A percentile compares a stretch with the other conserved stretches of the same genome.
Evolutionary conservation across 1,140 invertebrate species (phyloP).

Genomic region (Schlechtendalia chinensis): DNA sequence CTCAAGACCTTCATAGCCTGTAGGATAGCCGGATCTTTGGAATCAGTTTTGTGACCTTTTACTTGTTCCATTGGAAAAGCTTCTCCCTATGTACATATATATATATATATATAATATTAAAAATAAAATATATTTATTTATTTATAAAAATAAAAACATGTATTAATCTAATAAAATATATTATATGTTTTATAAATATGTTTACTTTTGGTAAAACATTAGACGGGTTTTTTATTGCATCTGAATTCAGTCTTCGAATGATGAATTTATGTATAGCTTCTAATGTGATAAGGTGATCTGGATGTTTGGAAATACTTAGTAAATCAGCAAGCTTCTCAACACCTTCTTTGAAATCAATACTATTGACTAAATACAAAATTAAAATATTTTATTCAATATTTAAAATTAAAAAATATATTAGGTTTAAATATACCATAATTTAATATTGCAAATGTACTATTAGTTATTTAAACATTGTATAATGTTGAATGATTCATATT

Average conservation of each 20-base stretch:
- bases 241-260: slow-evolving; percentile 65
- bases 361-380: slow-evolving; percentile 67
- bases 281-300: slow-evolving; percentile 75
- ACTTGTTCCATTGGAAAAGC: slow-evolving; percentile 67
- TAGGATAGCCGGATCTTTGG: slow-evolving; percentile 69
- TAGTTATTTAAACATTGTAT: too few relatives aligned
- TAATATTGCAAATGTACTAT: too few relatives aligned
- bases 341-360: slow-evolving; percentile 78
- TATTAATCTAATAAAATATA: not conserved
- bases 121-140: too few relatives aligned
- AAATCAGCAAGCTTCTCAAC: slow-evolving; percentile 74
- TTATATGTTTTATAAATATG: slow-evolving; percentile 51
- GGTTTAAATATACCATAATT: too few relatives aligned
- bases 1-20: slow-evolving; percentile 80
- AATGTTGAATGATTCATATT: too few relatives aligned
- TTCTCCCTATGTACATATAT: slow-evolving; percentile 67
- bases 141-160: too few relatives aligned
- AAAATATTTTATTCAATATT: too few relatives aligned
- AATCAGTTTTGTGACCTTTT: slow-evolving; percentile 67
- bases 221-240: slow-evolving; percentile 66
- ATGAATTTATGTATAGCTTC: slow-evolving; percentile 72
- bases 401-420: too few relatives aligned
- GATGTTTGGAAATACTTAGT: slow-evolving; percentile 76
- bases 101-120: too few relatives aligned
- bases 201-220: slow-evolving; percentile 59